phyloP scores from a whole-genome alignment of 92 coral and sea anemone species.

The Zoanthus sociatus region DNA sequence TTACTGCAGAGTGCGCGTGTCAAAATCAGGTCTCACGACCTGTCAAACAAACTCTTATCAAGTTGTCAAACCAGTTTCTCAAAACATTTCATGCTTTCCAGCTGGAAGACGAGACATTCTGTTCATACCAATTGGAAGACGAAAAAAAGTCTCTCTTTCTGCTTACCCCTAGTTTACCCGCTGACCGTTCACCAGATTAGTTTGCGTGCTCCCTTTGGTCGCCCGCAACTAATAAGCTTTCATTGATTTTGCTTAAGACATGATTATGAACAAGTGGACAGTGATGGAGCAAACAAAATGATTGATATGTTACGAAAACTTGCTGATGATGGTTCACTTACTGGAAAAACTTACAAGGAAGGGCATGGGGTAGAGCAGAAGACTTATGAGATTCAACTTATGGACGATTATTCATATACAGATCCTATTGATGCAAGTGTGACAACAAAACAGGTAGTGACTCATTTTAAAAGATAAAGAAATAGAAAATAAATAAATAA shows the following conservation, averaged over 20 bases:
- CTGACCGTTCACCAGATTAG: too few species aligned
- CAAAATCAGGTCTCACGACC: too few species aligned
- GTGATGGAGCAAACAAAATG: conserved; percentile 86
- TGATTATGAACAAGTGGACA: conserved; percentile 90
- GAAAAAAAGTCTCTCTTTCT: too few species aligned
- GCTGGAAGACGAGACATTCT: too few species aligned
- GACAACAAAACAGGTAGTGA: conserved; percentile 77
- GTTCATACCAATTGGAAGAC: too few species aligned
- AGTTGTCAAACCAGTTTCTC: too few species aligned
- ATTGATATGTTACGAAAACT: conserved; percentile 74
- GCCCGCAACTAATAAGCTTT: neutral
- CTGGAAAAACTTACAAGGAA: conserved; percentile 74
- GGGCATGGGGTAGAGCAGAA: conserved; percentile 78
- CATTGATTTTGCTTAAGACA: conserved; percentile 57
- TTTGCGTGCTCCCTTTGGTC: too few species aligned
- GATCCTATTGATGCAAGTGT: conserved; percentile 96
- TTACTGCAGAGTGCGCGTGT: too few species aligned
- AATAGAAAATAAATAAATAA: too few species aligned
- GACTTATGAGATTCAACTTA: conserved; percentile 80
- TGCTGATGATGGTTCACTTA: conserved; percentile 71
- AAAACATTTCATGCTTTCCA: too few species aligned
- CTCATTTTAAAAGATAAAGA: neutral
- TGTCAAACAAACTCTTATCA: too few species aligned
- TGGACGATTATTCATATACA: conserved; percentile 95
- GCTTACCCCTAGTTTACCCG: too few species aligned